A percentile compares a stretch with the other conserved stretches of the same genome.
Conservation (phyloP, 2,888 invertebrate genomes). For the Rhimphoctona megacephalus region DNA sequence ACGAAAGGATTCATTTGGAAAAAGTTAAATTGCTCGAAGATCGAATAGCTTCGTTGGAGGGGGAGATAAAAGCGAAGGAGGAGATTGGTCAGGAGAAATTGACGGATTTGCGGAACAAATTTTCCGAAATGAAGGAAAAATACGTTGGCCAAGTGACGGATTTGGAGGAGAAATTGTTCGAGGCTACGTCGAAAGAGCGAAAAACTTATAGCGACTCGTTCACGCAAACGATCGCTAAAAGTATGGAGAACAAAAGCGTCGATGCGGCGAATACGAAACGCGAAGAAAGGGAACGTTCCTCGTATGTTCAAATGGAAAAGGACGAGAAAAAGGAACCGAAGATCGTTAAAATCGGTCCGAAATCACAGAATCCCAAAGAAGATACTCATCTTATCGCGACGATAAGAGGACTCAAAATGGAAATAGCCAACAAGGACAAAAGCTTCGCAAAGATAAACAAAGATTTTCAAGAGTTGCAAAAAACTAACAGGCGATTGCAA, state of each 20-base stretch:
- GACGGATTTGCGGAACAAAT: conserved; percentile 91
- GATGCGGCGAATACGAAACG: conserved; percentile 72
- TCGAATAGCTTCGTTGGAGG: conserved; percentile 89
- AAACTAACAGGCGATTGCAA: conserved; percentile 91
- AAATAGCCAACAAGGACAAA: conserved; percentile 91
- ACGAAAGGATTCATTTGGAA: conserved; percentile 79
- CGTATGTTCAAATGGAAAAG: conserved; percentile 70
- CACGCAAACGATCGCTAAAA: conserved; percentile 77
- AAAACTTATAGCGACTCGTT: conserved; percentile 77
- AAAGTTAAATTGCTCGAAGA: conserved; percentile 89
- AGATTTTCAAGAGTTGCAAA: conserved; percentile 91
- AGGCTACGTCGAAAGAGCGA: conserved; percentile 72
- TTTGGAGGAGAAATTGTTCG: conserved; percentile 77
- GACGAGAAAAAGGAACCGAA: conserved; percentile 74
- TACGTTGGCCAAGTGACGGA: conserved; percentile 88
- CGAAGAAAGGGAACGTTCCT: conserved; percentile 75
- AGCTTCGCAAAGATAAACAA: conserved; percentile 90
- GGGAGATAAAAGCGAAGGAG: conserved; percentile 90
- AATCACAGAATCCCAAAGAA: conserved; percentile 87
- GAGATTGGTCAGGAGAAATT: conserved; percentile 90
- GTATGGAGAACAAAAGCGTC: conserved; percentile 75
- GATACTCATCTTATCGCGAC: conserved; percentile 92
- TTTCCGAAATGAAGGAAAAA: conserved; percentile 91
- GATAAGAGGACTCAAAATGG: conserved; percentile 91
- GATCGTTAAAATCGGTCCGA: conserved; percentile 73